Conservation (phyloP, 1,140 invertebrate species). For the Aphaenogaster rudis region DNA sequence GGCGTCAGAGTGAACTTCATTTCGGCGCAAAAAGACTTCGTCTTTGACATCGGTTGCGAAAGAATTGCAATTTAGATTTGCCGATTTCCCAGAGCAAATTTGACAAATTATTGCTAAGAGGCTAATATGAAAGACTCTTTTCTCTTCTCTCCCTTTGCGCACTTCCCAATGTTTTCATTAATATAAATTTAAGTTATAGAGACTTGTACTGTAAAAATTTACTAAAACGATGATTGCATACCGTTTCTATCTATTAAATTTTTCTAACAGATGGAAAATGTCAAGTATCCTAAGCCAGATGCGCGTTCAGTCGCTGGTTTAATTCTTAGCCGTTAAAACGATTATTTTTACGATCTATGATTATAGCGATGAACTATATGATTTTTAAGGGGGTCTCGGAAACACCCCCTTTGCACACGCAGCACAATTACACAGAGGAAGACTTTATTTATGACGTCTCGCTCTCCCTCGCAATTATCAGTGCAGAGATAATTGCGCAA, state of each 20-base stretch:
- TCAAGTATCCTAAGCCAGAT: conserved; percentile 6
- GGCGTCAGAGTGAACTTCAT: conserved; percentile 25
- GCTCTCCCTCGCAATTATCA: conserved; percentile 49
- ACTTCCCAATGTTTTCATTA: not conserved
- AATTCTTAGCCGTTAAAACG: conserved; percentile 15
- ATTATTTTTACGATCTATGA: conserved; percentile 7
- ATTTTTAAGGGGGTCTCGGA: conserved; percentile 10
- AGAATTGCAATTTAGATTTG: not conserved
- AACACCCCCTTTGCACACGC: conserved; percentile 29
- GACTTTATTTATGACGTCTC: conserved; percentile 44
- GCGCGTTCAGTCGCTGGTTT: not conserved
- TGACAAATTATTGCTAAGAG: not conserved
- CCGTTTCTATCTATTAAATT: not conserved
- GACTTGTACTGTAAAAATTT: not conserved
- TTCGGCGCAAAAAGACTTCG: not conserved
- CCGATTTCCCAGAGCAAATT: not conserved
- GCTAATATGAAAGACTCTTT: not conserved
- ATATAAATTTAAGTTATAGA: not conserved
- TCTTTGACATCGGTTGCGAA: conserved; percentile 56
- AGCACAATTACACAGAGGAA: conserved; percentile 47
- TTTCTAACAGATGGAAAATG: not conserved
- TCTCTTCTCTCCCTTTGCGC: not conserved
- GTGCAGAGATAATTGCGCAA: conserved; percentile 46
- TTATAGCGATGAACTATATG: conserved; percentile 26
- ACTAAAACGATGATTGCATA: not conserved